Percentiles rank a stretch among this genome's conserved stretches.
These are phyloP conservation scores for Mungos mungo DNA, from an alignment of 2,113 vertebrate species.

Conservation along the genomic window DNA sequence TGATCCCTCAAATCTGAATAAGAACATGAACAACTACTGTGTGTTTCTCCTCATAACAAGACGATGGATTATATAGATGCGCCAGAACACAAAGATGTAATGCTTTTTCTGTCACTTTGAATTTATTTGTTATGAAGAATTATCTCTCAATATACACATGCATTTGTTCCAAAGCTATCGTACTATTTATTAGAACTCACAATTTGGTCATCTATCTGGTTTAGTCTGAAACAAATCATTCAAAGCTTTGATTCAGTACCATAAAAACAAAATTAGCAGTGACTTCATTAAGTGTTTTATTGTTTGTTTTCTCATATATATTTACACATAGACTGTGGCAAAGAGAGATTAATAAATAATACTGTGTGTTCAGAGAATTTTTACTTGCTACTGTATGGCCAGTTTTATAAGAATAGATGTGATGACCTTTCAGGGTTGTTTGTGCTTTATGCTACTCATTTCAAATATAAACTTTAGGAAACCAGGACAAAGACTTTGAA, in stretches of 20 bases:
- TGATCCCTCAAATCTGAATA: neutral
- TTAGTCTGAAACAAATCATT: neutral
- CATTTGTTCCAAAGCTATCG: neutral
- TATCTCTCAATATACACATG: neutral
- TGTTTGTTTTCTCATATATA: neutral
- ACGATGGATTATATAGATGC: neutral
- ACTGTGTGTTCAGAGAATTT: neutral
- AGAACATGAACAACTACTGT: neutral
- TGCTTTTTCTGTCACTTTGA: neutral
- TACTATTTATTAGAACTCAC: neutral
- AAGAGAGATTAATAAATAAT: neutral
- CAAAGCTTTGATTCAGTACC: neutral
- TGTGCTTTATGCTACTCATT: neutral
- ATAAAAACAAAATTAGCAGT: neutral
- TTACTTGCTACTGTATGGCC: neutral
- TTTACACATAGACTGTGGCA: neutral
- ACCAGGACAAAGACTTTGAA: neutral
- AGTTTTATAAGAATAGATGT: neutral
- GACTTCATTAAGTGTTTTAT: neutral
- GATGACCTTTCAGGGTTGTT: neutral
- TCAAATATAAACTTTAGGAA: neutral
- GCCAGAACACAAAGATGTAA: neutral
- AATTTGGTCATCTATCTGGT: neutral
- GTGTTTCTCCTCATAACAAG: neutral
- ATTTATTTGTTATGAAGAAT: neutral